Percentiles rank a stretch among this genome's conserved stretches.
These are phyloP conservation scores for Heliconius hewitsoni DNA, from an alignment of 1,140 invertebrate species.

Conservation along the genomic window DNA sequence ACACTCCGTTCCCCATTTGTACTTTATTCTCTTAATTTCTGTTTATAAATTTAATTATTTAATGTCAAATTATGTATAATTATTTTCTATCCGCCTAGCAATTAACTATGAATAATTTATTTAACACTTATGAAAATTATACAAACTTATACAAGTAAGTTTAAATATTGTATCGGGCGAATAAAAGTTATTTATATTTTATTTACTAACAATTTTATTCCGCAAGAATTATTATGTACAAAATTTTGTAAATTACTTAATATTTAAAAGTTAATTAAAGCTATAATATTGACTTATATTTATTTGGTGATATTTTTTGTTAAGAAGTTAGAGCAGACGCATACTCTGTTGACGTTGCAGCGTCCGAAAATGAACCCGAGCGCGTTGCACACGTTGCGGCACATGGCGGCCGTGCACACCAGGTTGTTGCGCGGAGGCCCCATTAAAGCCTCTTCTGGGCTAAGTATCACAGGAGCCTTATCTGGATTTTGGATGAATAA, in stretches of 20 bases:
- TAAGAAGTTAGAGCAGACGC: conserved; percentile 22
- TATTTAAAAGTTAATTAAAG: conserved; percentile 2
- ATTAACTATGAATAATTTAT: not conserved
- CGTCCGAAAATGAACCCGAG: conserved; percentile 25
- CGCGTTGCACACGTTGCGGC: conserved; percentile 23
- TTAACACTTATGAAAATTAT: not conserved
- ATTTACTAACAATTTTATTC: too few species aligned
- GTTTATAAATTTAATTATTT: too few species aligned
- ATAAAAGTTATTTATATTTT: too few species aligned
- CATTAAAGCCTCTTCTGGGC: not conserved
- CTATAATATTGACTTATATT: not conserved
- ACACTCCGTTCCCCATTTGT: too few species aligned
- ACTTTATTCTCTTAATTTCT: too few species aligned
- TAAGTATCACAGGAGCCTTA: not conserved
- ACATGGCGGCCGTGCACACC: conserved; percentile 35
- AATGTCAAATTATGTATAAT: too few species aligned
- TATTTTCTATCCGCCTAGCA: too few species aligned
- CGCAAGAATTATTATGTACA: too few species aligned
- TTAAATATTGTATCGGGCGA: too few species aligned
- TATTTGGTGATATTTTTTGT: too few species aligned
- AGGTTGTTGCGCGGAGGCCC: not conserved
- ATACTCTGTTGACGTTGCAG: conserved; percentile 26
- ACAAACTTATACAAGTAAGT: too few species aligned
- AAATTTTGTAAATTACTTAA: too few species aligned
- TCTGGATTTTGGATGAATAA: not conserved